phyloP scores from a whole-genome alignment of 2,797 vertebrate genomes.

The Danionella dracula region DNA sequence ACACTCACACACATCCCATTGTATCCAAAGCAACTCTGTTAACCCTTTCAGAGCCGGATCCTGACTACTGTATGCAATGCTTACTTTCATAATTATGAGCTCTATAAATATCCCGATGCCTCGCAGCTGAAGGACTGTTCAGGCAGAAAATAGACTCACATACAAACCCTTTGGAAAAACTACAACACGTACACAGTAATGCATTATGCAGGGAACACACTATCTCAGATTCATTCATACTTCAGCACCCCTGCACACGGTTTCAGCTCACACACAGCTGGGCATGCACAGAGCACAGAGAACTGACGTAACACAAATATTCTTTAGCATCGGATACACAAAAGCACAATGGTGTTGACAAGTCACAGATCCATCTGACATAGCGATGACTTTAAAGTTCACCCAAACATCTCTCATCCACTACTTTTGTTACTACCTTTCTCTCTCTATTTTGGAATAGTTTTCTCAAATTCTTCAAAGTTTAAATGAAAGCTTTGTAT shows the following conservation, averaged over 20 bases:
- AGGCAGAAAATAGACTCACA: conserved; percentile 69
- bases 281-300: neutral
- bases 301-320: no score
- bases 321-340: neutral
- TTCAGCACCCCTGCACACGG: neutral
- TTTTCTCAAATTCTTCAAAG: no score
- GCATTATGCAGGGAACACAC: conserved; percentile 13
- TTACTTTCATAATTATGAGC: conserved; percentile 38
- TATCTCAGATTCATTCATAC: conserved; percentile 30
- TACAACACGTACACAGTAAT: neutral
- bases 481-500: no score
- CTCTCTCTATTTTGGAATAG: no score
- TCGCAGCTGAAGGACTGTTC: conserved; percentile 71
- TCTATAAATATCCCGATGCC: conserved; percentile 69
- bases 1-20: conserved; percentile 6
- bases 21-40: neutral
- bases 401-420: no score
- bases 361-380: no score
- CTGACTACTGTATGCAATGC: no score
- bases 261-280: neutral
- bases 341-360: neutral
- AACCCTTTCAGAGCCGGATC: neutral
- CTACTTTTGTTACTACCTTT: no score
- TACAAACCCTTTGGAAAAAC: conserved; percentile 16
- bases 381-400: no score